These are phyloP conservation scores for Tenthredo scrophulariae DNA, from an alignment of 2,888 invertebrate genomes.

Conservation along the genomic window DNA sequence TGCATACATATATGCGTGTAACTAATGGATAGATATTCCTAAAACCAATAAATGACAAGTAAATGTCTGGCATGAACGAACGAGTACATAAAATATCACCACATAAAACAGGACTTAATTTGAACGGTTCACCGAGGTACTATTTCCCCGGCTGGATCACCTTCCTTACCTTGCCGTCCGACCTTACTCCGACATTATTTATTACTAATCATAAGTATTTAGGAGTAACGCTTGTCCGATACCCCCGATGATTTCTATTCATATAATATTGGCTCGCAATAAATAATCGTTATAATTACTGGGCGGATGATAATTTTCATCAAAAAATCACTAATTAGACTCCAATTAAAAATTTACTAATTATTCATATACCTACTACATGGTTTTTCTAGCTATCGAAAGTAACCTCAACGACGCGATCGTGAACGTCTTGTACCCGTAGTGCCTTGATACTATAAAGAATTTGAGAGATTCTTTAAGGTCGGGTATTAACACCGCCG, in stretches of 20 bases:
- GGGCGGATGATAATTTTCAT: background rate
- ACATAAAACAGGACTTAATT: slow-evolving; percentile 41
- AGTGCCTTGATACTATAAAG: slow-evolving; percentile 37
- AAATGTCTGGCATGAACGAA: slow-evolving; percentile 24
- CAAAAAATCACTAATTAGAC: background rate
- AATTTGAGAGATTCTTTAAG: slow-evolving; percentile 27
- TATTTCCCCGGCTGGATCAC: background rate
- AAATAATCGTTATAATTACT: background rate
- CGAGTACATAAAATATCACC: slow-evolving; percentile 32
- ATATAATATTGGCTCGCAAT: background rate
- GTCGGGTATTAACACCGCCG: background rate
- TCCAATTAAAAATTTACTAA: slow-evolving; percentile 19
- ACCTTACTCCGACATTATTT: slow-evolving; percentile 14
- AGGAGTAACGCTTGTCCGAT: background rate
- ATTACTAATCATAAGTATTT: slow-evolving; percentile 30
- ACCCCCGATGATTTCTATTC: background rate
- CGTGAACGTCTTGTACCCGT: background rate
- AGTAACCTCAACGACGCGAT: too few species aligned
- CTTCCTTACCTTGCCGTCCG: background rate
- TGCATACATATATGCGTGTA: background rate
- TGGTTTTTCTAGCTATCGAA: too few species aligned
- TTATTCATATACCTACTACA: too few species aligned
- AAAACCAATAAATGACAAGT: slow-evolving; percentile 49
- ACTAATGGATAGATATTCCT: slow-evolving; percentile 34
- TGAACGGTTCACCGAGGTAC: background rate